Base-by-base conservation (phyloP, 2,113 vertebrate species). In the Tringa solitaria region DNA sequence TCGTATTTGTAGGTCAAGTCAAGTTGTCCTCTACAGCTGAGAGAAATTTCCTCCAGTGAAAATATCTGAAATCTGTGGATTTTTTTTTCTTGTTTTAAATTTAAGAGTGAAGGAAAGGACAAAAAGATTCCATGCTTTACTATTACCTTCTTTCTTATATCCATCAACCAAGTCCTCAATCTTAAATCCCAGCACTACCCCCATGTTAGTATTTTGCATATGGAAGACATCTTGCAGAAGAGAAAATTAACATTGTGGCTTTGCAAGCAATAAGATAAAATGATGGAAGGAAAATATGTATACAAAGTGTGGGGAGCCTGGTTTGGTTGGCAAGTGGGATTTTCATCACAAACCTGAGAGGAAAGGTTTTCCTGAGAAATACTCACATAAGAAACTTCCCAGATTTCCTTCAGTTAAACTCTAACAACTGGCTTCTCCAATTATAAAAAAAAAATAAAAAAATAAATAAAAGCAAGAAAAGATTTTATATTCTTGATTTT, bases 211-310 rank as follows among this genome's bases (percentile, higher is more conserved):
- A n/a, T 39, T 68, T 22, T 67, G 8, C 41, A 14, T 23, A 8
- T 2, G 6, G 48, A 85, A 13, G 46, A 30, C 23, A 10, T 46
- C 30, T 56, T 59, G 16, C 53, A 54, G 35, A 73, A 43, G 0
- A 12, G 35, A 45, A 90, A 86, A 77, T 57, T 3, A 60, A 24
- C 17, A 5, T 6, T 2, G 1, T 4, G n/a, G 12, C 43, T 57
- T 12, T 45, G 56, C n/a, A 37, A 54, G 35, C 65, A 69, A 35
- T 12, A 24, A n/a, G 7, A 60, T 17, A 61, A 23, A 6, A n/a
- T 24, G 32, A 27, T 19, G 12, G 2, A 15, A 27, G 17, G 3
- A 0, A 13, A 56, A 46, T 72, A 28, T 4, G 4, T 43, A n/a
- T 14, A 32, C 24, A 32, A 48, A 65, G 5, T 10, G 26, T 7